Evolutionary conservation across 2,888 invertebrate genomes (phyloP), one percentile per base, ranked within the genome.

Genomic region (Camponotus fellah): DNA sequence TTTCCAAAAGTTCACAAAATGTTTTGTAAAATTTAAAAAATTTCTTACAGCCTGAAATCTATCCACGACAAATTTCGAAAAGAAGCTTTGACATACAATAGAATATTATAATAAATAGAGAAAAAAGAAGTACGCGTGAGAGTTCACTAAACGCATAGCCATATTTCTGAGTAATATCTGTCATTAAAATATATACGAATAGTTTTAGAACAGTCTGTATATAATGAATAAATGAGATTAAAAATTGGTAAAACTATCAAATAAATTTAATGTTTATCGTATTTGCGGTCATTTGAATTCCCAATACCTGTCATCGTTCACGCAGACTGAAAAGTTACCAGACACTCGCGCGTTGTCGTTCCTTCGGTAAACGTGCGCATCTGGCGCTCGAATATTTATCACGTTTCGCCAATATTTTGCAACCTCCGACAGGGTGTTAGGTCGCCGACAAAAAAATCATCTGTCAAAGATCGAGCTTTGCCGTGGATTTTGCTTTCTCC

Each of bases 401-500:
- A 12, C 43, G 32, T 56, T 46, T 71, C 40, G 34, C 9, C 34
- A n/a, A 46, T 72, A 34, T 72, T 60, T 80, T 12, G 74, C 79
- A 80, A 74, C 8, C 21, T 40, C 71, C 60, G 60, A 37, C 58
- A 14, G 56, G 40, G 17, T 46, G 58, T 60, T 17, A 17, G 46
- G 34, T 53, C 69, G 1, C 3, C 17, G 79, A 76, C 26, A 69
- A 60, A 76, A 80, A 79, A 60, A 60, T 46, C 40, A 74, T 37
- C 74, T 46, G 74, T 80, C 75, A 74, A 62, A 60, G 12, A 74
- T 26, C 79, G 43, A 68, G 77, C n/a, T 74, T 72, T 34, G 60
- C 79, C 60, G 37, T 21, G 60, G 17, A 72, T 43, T 21, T 43
- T 21, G 79, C 58, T 79, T 60, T 72, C 79, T 79, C 53, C 77